These are phyloP conservation scores for Macaria liturata DNA, from an alignment of 2,888 invertebrate genomes.

Conservation along the genomic window DNA sequence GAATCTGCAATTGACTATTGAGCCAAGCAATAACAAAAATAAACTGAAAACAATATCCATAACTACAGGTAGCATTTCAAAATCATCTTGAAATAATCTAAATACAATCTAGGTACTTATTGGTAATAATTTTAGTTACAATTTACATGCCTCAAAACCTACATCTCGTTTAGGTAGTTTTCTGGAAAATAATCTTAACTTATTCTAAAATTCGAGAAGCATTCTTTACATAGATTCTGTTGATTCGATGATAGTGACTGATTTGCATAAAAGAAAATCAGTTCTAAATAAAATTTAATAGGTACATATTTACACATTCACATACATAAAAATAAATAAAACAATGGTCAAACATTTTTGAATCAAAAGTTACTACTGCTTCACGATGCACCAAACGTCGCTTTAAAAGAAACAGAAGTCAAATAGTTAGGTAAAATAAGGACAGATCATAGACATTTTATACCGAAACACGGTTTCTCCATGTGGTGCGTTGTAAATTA, in stretches of 20 bases:
- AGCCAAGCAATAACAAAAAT: slow-evolving; percentile 19
- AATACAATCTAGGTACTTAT: slow-evolving; percentile 7
- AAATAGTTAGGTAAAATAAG: no score
- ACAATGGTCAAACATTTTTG: background rate
- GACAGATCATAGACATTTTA: no score
- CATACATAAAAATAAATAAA: slow-evolving; percentile 1
- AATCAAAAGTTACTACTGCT: no score
- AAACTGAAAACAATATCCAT: slow-evolving; percentile 8
- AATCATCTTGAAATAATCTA: slow-evolving; percentile 21
- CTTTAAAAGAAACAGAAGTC: no score
- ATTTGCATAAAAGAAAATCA: slow-evolving; percentile 14
- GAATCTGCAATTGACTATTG: slow-evolving; percentile 28
- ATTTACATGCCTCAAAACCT: slow-evolving; percentile 10
- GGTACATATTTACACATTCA: slow-evolving; percentile 6
- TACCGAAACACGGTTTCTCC: no score
- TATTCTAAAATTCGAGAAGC: slow-evolving; percentile 13
- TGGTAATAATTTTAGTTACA: slow-evolving; percentile 14
- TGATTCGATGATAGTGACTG: slow-evolving; percentile 12
- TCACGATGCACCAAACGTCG: no score
- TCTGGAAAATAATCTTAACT: slow-evolving; percentile 10
- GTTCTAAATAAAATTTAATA: slow-evolving; percentile 5
- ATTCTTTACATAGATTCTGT: slow-evolving; percentile 5
- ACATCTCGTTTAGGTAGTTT: slow-evolving; percentile 3
- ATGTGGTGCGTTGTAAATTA: no score
- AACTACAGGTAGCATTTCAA: slow-evolving; percentile 7